Evolutionary conservation across 2,888 invertebrate species (phyloP), one percentile per base, ranked within the genome.

Genomic region (Beris morrisii): DNA sequence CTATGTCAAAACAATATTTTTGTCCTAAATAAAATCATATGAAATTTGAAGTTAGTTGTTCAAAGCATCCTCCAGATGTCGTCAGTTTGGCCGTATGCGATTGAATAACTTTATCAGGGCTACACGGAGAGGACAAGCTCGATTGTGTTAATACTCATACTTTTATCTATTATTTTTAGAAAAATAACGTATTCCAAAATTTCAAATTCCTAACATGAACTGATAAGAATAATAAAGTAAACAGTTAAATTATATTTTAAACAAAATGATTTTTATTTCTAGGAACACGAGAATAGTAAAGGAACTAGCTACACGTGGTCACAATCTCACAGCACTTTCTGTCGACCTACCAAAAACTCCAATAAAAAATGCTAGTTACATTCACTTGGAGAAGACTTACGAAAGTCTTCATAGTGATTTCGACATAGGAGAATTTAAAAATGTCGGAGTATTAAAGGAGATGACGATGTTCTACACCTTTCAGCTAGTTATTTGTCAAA

Each of bases 361-460:
- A 3, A 70, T 73, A 0, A 43, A 69, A 11, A 74, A 73, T 66
- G 64, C 75, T 1, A 73, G 71, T 56, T 74, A 73, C 7, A 74
- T 77, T 12, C 71, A 75, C 46, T 65, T 77, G 55, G 75, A 77
- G 66, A 63, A 72, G 13, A 69, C 69, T 6, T 75, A 75, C 54
- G 65, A 28, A 1, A 13, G 70, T 6, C 50, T 69, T 4, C 67
- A 68, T 50, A 67, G 43, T 12, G 53, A 52, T 15, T 1, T 46
- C 5, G 52, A 65, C 30, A 43, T 58, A 11, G 44, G 45, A 11
- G 66, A 9, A 4, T 38, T 61, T 13, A 44, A 45, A n/a, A 7
- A 12, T 32, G 7, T 11, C 5, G 28, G 13, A 5, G 12, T 28
- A 12, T 53, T 15, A 52, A 68, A 57, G 5, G 66, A 66, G 53